Evolutionary conservation across 2,888 invertebrate species (phyloP), one percentile per base, ranked within the genome.

Genomic region (Phrixothrix hirtus): DNA sequence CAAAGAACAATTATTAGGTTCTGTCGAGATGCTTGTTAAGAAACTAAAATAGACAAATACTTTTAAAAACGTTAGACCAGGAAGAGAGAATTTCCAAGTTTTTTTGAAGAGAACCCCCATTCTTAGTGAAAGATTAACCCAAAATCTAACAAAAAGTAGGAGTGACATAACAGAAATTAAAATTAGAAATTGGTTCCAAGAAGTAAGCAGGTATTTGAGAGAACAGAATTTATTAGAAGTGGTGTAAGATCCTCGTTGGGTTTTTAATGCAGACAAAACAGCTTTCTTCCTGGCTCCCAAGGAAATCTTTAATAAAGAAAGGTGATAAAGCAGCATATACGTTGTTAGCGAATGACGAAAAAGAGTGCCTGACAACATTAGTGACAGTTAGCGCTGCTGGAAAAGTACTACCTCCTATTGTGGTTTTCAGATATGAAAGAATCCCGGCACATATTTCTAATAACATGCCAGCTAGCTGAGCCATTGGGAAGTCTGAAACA

Each of bases 231-330:
- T n/a, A n/a, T n/a, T n/a, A n/a, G n/a, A n/a, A n/a, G n/a, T n/a
- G n/a, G n/a, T 64, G 14, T 27, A 51, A 14, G 58, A 72, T 51
- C 65, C 66, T 14, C 41, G 41, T 2, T 46, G 68, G n/a, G n/a
- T n/a, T n/a, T n/a, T n/a, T n/a, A n/a, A n/a, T n/a, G n/a, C n/a
- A n/a, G n/a, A n/a, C n/a, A n/a, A n/a, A n/a, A n/a, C n/a, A n/a
- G n/a, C n/a, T n/a, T n/a, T n/a, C n/a, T n/a, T n/a, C n/a, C n/a
- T 75, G 17, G 55, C 57, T 27, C 72, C 74, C 12, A 73, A 74
- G 57, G 60, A 59, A 62, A 41, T 73, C 72, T 11, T 38, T 75
- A 11, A 63, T 56, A 1, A 61, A 54, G 55, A 69, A 64, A 63
- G 70, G 66, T 17, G 63, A 65, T 4, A 68, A 68, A 55, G 53